Evolutionary conservation across 2,797 vertebrate species (phyloP).

Genomic region (Takifugu rubripes): DNA sequence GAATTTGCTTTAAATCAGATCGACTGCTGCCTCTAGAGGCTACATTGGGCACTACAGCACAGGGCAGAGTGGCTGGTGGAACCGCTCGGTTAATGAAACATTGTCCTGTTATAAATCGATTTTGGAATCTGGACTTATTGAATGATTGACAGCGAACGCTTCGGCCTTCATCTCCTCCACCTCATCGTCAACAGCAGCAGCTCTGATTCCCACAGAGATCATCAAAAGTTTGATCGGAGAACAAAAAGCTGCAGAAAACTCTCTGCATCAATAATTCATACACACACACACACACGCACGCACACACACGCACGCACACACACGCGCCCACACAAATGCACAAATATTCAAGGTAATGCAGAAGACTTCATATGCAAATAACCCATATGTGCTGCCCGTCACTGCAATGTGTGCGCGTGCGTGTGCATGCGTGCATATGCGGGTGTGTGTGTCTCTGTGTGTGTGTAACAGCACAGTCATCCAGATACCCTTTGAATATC

Average conservation of each 20-base stretch:
- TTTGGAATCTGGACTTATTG: too few relatives aligned
- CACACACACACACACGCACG: neutral
- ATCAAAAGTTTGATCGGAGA: neutral
- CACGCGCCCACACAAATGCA: conserved; percentile 14
- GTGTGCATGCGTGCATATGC: conserved; percentile 9
- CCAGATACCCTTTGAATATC: too few relatives aligned
- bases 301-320: conserved; percentile 5
- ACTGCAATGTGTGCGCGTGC: conserved; percentile 12
- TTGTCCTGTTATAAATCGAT: too few relatives aligned
- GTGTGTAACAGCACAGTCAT: conserved; percentile 9
- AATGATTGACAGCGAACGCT: too few relatives aligned
- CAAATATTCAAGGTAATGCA: conserved; percentile 42
- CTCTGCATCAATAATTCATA: conserved; percentile 54
- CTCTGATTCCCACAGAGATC: neutral
- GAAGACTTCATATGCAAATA: conserved; percentile 54
- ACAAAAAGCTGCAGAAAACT: conserved; percentile 30
- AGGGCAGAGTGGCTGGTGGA: too few relatives aligned
- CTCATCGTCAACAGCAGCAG: too few relatives aligned
- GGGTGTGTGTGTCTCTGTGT: conserved; percentile 10
- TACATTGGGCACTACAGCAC: too few relatives aligned
- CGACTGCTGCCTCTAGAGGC: too few relatives aligned
- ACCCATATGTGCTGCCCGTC: conserved; percentile 54
- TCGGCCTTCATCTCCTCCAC: too few relatives aligned
- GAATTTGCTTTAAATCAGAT: too few relatives aligned
- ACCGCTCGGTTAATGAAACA: too few relatives aligned